A percentile compares a stretch with the other conserved stretches of the same genome.
These are phyloP conservation scores for Steinernema scapterisci DNA, from an alignment of 2,888 invertebrate genomes.

Conservation along the genomic window DNA sequence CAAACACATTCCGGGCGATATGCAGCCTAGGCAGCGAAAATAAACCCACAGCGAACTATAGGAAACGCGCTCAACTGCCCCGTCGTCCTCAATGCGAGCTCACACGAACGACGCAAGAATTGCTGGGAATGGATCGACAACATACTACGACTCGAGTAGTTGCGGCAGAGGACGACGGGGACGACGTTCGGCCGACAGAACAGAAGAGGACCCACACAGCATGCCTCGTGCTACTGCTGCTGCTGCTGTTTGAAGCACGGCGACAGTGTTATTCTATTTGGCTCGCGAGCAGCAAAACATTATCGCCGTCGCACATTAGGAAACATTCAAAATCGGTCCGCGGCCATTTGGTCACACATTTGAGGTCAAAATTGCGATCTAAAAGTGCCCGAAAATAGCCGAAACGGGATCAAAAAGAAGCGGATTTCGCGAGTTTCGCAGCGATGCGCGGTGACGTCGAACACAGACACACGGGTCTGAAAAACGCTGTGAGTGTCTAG, in stretches of 20 bases:
- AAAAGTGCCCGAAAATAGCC: too few relatives aligned
- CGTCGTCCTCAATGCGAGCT: background rate
- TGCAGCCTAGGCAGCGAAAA: background rate
- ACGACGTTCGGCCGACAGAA: constrained; percentile 10
- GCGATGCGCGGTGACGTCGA: too few relatives aligned
- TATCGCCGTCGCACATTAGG: too few relatives aligned
- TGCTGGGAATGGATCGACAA: constrained; percentile 25
- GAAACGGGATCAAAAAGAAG: too few relatives aligned
- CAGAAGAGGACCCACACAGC: background rate
- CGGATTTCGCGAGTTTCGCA: too few relatives aligned
- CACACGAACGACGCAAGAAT: background rate
- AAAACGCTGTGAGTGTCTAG: too few relatives aligned
- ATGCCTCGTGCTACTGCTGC: background rate
- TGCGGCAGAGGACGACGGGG: background rate
- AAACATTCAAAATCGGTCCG: too few relatives aligned
- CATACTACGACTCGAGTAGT: constrained; percentile 2
- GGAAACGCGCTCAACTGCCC: background rate
- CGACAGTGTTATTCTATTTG: too few relatives aligned
- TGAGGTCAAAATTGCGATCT: too few relatives aligned
- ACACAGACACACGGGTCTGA: too few relatives aligned
- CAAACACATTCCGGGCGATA: background rate
- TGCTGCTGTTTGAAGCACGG: background rate
- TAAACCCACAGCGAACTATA: background rate
- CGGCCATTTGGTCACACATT: too few relatives aligned
- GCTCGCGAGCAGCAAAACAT: too few relatives aligned